phyloP scores from a whole-genome alignment of 2,113 vertebrate species.

The Lasiurus cinereus region DNA sequence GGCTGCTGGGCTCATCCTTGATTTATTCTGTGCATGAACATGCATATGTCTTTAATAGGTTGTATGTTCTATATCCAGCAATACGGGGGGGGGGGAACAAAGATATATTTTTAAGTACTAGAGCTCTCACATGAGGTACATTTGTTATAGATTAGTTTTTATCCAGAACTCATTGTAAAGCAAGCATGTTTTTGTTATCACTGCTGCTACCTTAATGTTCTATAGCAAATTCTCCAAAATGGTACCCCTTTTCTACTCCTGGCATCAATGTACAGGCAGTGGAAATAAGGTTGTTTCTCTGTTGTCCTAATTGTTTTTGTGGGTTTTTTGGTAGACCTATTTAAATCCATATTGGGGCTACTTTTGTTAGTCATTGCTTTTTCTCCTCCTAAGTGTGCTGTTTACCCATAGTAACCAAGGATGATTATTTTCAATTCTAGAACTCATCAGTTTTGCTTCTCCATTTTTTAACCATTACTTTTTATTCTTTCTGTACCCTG shows the following conservation, averaged over 20 bases:
- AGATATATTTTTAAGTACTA: not conserved
- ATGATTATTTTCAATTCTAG: constrained; percentile 78
- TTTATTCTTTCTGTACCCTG: constrained; percentile 83
- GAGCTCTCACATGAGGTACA: not conserved
- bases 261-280: not conserved
- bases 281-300: not conserved
- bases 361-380: constrained; percentile 15
- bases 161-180: not conserved
- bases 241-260: not conserved
- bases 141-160: not conserved
- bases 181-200: not conserved
- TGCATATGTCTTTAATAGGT: not conserved
- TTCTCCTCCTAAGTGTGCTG: constrained; percentile 27
- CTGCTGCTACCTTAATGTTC: not conserved
- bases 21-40: not conserved
- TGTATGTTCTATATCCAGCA: constrained; percentile 7
- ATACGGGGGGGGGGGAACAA: not conserved
- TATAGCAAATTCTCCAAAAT: not conserved
- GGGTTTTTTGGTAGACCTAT: not conserved
- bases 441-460: constrained; percentile 64
- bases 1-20: not conserved
- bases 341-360: not conserved
- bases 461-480: constrained; percentile 83
- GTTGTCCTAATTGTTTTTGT: not conserved
- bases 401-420: constrained; percentile 64